These are phyloP conservation scores for Semotilus atromaculatus DNA, from an alignment of 2,797 vertebrate genomes.

Conservation along the genomic window DNA sequence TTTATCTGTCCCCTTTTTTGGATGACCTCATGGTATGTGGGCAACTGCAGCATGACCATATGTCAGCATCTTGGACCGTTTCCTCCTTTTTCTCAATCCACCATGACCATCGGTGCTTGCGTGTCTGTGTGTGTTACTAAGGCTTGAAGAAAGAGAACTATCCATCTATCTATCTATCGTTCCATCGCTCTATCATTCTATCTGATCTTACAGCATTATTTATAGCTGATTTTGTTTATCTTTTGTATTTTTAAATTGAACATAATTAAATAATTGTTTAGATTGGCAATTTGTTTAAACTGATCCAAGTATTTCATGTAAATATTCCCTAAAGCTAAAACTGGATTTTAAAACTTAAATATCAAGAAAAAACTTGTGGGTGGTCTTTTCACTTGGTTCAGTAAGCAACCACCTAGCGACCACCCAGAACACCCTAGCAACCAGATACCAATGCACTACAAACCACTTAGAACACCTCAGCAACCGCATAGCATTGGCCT, in stretches of 20 bases:
- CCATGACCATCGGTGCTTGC: not conserved
- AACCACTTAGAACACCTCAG: constrained; percentile 5
- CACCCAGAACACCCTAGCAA: constrained; percentile 37
- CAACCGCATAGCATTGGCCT: not conserved
- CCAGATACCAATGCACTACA: constrained; percentile 14
- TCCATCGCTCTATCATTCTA: not conserved
- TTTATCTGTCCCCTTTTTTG: not conserved
- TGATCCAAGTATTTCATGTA: not conserved
- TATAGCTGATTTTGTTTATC: not conserved
- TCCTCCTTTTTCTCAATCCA: constrained; percentile 17
- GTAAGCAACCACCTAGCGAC: constrained; percentile 34
- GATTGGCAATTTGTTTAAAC: not conserved
- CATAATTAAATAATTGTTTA: not conserved
- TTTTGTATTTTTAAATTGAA: not conserved
- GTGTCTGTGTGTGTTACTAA: constrained; percentile 56
- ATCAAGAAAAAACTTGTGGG: not conserved
- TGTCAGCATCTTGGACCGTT: constrained; percentile 38
- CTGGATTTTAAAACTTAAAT: not conserved
- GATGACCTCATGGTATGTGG: constrained; percentile 51
- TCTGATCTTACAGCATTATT: not conserved
- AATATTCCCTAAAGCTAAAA: constrained; percentile 5
- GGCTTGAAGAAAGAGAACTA: constrained; percentile 57
- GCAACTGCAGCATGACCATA: constrained; percentile 38
- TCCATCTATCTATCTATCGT: too few species aligned
- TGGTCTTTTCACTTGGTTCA: constrained; percentile 8